A percentile compares a stretch with the other conserved stretches of the same genome.
Evolutionary conservation across 2,888 invertebrate species (phyloP).

Genomic region (Icerya purchasi): DNA sequence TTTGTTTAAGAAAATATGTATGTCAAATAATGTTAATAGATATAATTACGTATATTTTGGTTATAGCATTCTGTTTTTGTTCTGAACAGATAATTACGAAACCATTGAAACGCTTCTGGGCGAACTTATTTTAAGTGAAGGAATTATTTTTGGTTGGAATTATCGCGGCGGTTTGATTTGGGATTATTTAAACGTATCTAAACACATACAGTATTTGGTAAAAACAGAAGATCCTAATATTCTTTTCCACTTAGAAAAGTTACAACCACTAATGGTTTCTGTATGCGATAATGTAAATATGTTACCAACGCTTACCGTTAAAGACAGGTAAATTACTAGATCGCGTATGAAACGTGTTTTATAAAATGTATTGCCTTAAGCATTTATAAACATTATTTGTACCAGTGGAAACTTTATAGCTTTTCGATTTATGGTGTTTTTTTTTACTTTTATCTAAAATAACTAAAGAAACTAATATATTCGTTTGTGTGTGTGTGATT

Average conservation of each 20-base stretch:
- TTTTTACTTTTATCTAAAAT: no score
- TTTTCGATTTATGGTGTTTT: no score
- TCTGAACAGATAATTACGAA: slow-evolving; percentile 4
- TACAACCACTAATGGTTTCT: slow-evolving; percentile 30
- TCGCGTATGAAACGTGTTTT: no score
- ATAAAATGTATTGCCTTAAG: no score
- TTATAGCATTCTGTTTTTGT: no score
- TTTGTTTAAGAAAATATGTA: no score
- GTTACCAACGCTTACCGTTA: slow-evolving; percentile 29
- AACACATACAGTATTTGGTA: slow-evolving; percentile 2
- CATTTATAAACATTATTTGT: no score
- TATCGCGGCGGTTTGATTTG: slow-evolving; percentile 5
- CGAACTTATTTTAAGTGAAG: slow-evolving; percentile 8
- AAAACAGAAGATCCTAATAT: background rate
- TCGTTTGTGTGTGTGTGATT: no score
- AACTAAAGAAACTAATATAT: no score
- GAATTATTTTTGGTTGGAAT: slow-evolving; percentile 5
- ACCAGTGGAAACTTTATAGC: no score
- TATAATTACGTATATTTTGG: no score
- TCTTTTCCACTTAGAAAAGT: slow-evolving; percentile 24
- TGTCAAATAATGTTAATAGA: no score
- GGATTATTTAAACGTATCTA: slow-evolving; percentile 9
- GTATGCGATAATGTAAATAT: slow-evolving; percentile 30
- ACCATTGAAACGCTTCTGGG: slow-evolving; percentile 1
- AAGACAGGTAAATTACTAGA: slow-evolving; percentile 34